Percentiles rank a stretch among this genome's conserved stretches.
phyloP scores from a whole-genome alignment of 2,888 invertebrate species.

The Euproctis similis region DNA sequence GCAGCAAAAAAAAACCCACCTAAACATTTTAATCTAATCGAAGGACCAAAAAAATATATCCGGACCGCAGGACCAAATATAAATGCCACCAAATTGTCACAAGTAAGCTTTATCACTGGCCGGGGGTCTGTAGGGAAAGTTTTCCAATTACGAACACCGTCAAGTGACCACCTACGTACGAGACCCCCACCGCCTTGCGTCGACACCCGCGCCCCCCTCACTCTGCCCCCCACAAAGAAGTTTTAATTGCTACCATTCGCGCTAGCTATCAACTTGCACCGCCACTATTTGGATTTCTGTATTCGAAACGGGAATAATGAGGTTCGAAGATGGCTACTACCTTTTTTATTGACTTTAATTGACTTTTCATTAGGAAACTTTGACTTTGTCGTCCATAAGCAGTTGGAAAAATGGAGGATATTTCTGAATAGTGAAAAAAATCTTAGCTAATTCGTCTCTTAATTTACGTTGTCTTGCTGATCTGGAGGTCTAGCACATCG shows the following conservation, averaged over 20 bases:
- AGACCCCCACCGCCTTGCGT: too few species aligned
- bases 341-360: conserved; percentile 14
- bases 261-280: conserved; percentile 50
- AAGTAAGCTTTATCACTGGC: conserved; percentile 55
- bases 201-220: conserved; percentile 17
- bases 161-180: conserved; percentile 60
- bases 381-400: too few species aligned
- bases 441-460: too few species aligned
- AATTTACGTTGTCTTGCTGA: too few species aligned
- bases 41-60: too few species aligned
- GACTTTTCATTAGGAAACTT: conserved; percentile 9
- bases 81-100: conserved; percentile 37
- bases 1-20: too few species aligned
- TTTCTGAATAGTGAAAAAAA: too few species aligned
- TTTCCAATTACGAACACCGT: conserved; percentile 64
- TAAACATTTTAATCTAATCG: too few species aligned
- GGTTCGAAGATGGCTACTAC: conserved; percentile 12
- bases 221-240: conserved; percentile 56
- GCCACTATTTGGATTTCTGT: conserved; percentile 57
- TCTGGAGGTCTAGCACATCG: too few species aligned
- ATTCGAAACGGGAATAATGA: conserved; percentile 23
- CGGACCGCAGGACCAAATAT: background rate
- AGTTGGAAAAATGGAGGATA: too few species aligned
- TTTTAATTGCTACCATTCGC: conserved; percentile 71
- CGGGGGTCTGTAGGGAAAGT: conserved; percentile 37